Evolutionary conservation across 1,140 invertebrate genomes (phyloP), one percentile per base, ranked within the genome.

Genomic region (Scylla paramamosain): DNA sequence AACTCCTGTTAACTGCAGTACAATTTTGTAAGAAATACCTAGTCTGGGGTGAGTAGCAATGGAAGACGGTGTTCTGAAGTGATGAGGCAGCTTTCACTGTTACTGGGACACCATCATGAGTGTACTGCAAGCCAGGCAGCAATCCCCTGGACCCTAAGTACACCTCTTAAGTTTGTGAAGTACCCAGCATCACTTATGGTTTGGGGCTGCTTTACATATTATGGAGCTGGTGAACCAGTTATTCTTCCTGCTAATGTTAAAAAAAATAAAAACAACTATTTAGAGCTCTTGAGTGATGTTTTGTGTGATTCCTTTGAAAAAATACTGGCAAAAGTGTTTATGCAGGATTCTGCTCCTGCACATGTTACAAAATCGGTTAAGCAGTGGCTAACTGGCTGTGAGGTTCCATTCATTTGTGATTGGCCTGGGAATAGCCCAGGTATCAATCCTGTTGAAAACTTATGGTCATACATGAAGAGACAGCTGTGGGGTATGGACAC

Each of bases 1-100:
- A 93, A 84, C 32, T 25, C 7, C 77, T 83, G 31, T 28, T 93
- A 12, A 93, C 32, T 86, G 32, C 31, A n/a, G 45, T 84, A 84
- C 92, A 39, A 14, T 93, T 93, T 93, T 45, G 45, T 12, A 84
- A 87, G 77, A 84, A 93, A 86, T 87, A 93, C 31, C 0, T 28
- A 29, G 25, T 4, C 3, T 93, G 77, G 92, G 28, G 77, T 12
- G 28, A 29, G 6, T n/a, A 32, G 20, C n/a, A 86, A 52, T 93
- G 92, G 92, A 84, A 48, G 28, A 84, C 28, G 29, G 39, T 93
- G 28, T 32, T 93, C 8, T 93, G 92, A 82, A 28, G 0, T 86
- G 92, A 86, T 93, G 92, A 93, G 45, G 77, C 82, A 8, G 86
- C 77, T 16, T 93, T 86, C 12, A 46, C 4, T 14, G 82, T 86